Conservation (phyloP, 2,888 invertebrate genomes). For the Embidobia sp. region DNA sequence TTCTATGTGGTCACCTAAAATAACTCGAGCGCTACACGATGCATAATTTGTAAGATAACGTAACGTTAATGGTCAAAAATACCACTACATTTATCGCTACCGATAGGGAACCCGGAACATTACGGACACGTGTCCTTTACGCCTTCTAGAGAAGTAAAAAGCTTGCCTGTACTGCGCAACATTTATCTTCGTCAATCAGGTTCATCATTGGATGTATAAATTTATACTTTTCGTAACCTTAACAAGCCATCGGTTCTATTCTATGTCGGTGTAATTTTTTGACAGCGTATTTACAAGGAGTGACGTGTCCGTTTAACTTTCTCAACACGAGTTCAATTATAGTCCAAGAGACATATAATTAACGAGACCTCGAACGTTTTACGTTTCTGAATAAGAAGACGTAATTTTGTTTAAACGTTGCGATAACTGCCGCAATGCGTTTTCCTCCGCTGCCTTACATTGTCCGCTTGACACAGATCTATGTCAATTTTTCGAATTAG, state of each 20-base stretch:
- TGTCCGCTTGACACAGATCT: background rate
- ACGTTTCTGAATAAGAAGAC: background rate
- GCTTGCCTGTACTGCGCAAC: slow-evolving; percentile 19
- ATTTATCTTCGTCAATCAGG: slow-evolving; percentile 31
- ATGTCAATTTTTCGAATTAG: slow-evolving; percentile 16
- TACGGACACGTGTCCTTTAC: slow-evolving; percentile 17
- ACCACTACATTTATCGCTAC: background rate
- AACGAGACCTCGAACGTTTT: slow-evolving; percentile 21
- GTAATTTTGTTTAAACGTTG: slow-evolving; percentile 19
- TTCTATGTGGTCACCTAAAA: slow-evolving; percentile 19
- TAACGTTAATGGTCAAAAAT: slow-evolving; percentile 6
- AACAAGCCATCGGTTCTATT: slow-evolving; percentile 30
- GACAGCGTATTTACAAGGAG: slow-evolving; percentile 36
- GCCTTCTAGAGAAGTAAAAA: slow-evolving; percentile 14
- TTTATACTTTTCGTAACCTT: slow-evolving; percentile 25
- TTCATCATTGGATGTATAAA: slow-evolving; percentile 15
- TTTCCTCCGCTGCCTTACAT: background rate
- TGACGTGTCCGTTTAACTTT: slow-evolving; percentile 45
- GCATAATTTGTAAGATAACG: background rate
- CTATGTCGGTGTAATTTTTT: slow-evolving; percentile 33
- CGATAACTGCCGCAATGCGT: background rate
- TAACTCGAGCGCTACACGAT: background rate
- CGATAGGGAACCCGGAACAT: background rate
- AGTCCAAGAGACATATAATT: slow-evolving; percentile 18
- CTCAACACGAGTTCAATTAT: slow-evolving; percentile 26